Evolutionary conservation across 2,797 vertebrate genomes (phyloP), one percentile per base, ranked within the genome.

Genomic region (Craterocephalus amniculus): DNA sequence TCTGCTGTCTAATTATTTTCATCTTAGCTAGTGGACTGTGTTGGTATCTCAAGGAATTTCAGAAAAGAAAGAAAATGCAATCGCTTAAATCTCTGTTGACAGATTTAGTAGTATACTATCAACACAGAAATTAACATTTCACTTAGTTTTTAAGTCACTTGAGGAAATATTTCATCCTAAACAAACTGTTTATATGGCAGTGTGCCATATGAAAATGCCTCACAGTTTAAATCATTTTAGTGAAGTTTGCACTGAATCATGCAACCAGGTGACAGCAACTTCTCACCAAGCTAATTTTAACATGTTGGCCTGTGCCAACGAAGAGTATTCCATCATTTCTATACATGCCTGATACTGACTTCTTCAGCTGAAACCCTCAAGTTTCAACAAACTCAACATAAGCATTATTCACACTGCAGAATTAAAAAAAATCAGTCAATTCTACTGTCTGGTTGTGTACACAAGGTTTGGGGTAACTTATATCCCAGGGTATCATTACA

Each of bases 211-310:
- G 14, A 67, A 58, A 68, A 26, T 35, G 24, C 18, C 18, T n/a
- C 36, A 6, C 58, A 20, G 51, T 78, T 67, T 72, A 61, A 80
- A 64, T 61, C 67, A 69, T 11, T 56, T 55, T 34, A 48, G 24
- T 54, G 36, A 58, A 4, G 45, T 73, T 74, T 76, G 16, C 43
- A 66, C 40, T 67, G n/a, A 72, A 62, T 67, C 58, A 56, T 32
- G 48, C 54, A 63, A 34, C 66, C 24, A 63, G 24, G 71, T 63
- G 45, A 64, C 54, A 68, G 45, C 65, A 71, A 48, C 52, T 66
- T 67, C 40, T 76, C 31, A 32, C 49, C 63, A 70, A 40, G 57
- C 67, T 14, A 12, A 59, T 63, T 75, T 75, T 58, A 11, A 58
- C 18, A 8, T 22, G 14, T 69, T 64, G 43, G 27, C 32, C 58